Conservation (phyloP, 2,797 vertebrate species). For the Taenioides sp. region DNA sequence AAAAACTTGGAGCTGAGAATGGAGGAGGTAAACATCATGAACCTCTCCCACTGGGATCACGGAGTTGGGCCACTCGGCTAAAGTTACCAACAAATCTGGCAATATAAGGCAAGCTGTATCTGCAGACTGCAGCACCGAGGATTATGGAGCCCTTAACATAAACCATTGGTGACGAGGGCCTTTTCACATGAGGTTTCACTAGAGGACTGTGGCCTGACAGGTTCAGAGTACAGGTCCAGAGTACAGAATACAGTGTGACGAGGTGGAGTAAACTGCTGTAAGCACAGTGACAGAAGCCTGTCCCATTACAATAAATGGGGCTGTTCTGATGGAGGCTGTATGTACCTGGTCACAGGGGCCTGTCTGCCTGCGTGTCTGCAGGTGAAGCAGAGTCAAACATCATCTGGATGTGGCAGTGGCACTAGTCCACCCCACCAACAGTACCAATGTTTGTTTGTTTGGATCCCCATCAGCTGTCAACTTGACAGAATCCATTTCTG, state of each 20-base stretch:
- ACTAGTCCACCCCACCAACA: slow-evolving; percentile 47
- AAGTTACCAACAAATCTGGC: slow-evolving; percentile 82
- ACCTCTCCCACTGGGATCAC: slow-evolving; percentile 86
- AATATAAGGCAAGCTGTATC: slow-evolving; percentile 78
- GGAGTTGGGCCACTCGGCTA: slow-evolving; percentile 76
- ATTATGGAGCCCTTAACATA: slow-evolving; percentile 76
- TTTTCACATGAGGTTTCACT: slow-evolving; percentile 53
- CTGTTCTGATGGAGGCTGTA: slow-evolving; percentile 99
- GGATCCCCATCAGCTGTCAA: background rate
- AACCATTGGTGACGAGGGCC: slow-evolving; percentile 65
- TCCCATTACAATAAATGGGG: slow-evolving; percentile 99
- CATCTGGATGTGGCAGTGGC: slow-evolving; percentile 98
- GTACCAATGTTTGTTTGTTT: slow-evolving; percentile 6
- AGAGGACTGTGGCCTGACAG: slow-evolving; percentile 20
- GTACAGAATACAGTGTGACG: slow-evolving; percentile 27
- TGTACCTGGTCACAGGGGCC: slow-evolving; percentile 87
- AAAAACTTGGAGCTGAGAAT: slow-evolving; percentile 94
- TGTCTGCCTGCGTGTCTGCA: too few relatives aligned
- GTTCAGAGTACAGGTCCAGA: slow-evolving; percentile 1
- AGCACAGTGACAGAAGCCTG: slow-evolving; percentile 99
- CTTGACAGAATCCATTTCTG: background rate
- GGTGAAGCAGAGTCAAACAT: slow-evolving; percentile 93
- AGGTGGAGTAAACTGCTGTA: slow-evolving; percentile 75
- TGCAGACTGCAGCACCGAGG: slow-evolving; percentile 52
- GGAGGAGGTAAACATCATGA: slow-evolving; percentile 91